These are phyloP conservation scores for Ficedula albicollis DNA, from an alignment of 2,797 vertebrate species.

Conservation along the genomic window DNA sequence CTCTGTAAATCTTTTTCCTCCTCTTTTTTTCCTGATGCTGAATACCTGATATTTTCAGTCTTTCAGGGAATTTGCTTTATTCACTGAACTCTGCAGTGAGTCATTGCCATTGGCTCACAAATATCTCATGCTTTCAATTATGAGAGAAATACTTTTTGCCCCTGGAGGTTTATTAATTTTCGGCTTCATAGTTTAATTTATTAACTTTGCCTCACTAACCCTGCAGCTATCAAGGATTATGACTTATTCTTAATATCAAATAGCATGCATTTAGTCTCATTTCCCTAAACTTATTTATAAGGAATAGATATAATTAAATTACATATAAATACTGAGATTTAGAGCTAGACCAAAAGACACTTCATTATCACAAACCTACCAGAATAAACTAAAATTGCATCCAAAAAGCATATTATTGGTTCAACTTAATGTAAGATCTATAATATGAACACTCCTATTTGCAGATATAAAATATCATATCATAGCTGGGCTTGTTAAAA, in stretches of 20 bases:
- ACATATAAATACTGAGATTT: not conserved
- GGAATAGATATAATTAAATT: slow-evolving; percentile 1
- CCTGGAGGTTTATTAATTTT: not conserved
- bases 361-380: not conserved
- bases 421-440: not conserved
- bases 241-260: not conserved
- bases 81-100: not conserved
- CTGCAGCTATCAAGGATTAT: not conserved
- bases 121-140: not conserved
- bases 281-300: not conserved
- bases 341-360: not conserved
- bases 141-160: not conserved
- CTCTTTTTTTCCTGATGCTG: not conserved
- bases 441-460: not conserved
- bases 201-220: slow-evolving; percentile 4
- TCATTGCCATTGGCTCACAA: not conserved
- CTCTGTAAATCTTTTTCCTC: not conserved
- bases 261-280: not conserved
- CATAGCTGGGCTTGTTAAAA: not conserved
- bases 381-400: not conserved
- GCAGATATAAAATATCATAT: not conserved
- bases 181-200: not conserved
- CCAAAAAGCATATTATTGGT: not conserved
- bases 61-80: not conserved
- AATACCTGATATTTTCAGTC: not conserved